Conservation (phyloP, 2,113 vertebrate species). For the Lophius piscatorius region DNA sequence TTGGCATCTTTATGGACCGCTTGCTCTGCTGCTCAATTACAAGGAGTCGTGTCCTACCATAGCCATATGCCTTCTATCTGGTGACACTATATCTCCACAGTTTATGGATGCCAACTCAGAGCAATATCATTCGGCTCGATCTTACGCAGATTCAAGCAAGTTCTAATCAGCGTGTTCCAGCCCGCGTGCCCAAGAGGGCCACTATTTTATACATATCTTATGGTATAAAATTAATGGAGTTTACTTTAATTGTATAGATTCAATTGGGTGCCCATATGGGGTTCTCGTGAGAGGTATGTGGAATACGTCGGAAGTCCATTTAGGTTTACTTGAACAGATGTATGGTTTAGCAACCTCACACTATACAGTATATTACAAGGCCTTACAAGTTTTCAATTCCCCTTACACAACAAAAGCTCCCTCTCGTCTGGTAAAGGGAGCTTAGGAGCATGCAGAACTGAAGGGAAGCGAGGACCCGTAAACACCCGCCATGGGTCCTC, state of each 20-base stretch:
- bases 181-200: constrained; percentile 42
- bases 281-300: constrained; percentile 16
- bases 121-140: constrained; percentile 58
- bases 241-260: constrained; percentile 50
- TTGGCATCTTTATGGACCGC: constrained; percentile 87
- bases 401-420: constrained; percentile 49
- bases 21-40: constrained; percentile 83
- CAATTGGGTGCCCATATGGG: constrained; percentile 49
- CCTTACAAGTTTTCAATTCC: constrained; percentile 52
- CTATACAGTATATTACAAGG: constrained; percentile 46
- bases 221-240: constrained; percentile 45
- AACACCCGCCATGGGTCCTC: constrained; percentile 78
- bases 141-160: constrained; percentile 58
- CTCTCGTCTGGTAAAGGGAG: constrained; percentile 47
- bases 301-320: constrained; percentile 18
- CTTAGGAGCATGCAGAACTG: constrained; percentile 59
- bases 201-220: constrained; percentile 53
- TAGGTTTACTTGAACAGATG: constrained; percentile 39
- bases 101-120: constrained; percentile 74
- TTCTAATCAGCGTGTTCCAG: constrained; percentile 69
- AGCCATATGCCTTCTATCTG: constrained; percentile 82
- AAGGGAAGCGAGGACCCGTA: constrained; percentile 73
- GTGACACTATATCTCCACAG: constrained; percentile 70
- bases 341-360: constrained; percentile 44
- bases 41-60: constrained; percentile 77